Conservation (phyloP, 2,888 invertebrate genomes). For the Atherix ibis region DNA sequence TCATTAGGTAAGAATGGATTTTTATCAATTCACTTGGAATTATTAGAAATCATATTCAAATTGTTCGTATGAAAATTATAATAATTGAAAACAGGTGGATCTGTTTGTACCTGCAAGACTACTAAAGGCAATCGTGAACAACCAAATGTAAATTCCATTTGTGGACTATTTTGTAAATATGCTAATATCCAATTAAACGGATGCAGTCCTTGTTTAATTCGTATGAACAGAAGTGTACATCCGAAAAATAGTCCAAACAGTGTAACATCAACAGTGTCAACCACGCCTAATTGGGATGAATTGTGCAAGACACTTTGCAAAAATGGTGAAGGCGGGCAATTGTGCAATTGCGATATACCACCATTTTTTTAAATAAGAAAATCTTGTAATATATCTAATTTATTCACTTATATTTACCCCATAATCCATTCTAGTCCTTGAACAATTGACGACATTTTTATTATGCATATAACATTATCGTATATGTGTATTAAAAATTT, state of each 20-base stretch:
- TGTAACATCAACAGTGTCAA: constrained; percentile 9
- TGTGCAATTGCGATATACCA: constrained; percentile 56
- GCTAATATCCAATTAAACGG: constrained; percentile 19
- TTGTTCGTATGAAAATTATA: too few species aligned
- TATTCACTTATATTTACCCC: too few species aligned
- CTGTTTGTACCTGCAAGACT: too few species aligned
- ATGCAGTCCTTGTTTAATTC: constrained; percentile 21
- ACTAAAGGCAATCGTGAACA: too few species aligned
- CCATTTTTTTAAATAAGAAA: constrained; percentile 34
- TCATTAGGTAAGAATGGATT: background rate
- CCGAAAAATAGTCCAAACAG: constrained; percentile 5
- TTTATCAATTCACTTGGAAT: too few species aligned
- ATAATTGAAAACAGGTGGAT: too few species aligned
- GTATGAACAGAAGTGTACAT: constrained; percentile 1
- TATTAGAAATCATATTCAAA: too few species aligned
- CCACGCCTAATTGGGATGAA: constrained; percentile 40
- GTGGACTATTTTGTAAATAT: constrained; percentile 22
- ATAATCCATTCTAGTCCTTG: too few species aligned
- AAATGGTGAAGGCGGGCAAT: constrained; percentile 55
- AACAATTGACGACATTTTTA: too few species aligned
- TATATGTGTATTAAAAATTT: too few species aligned
- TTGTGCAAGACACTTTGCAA: constrained; percentile 51
- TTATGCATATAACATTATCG: too few species aligned
- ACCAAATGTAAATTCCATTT: constrained; percentile 16
- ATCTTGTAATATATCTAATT: too few species aligned